Conservation (phyloP, 2,797 vertebrate species). For the Micropoecilia bifurca region DNA sequence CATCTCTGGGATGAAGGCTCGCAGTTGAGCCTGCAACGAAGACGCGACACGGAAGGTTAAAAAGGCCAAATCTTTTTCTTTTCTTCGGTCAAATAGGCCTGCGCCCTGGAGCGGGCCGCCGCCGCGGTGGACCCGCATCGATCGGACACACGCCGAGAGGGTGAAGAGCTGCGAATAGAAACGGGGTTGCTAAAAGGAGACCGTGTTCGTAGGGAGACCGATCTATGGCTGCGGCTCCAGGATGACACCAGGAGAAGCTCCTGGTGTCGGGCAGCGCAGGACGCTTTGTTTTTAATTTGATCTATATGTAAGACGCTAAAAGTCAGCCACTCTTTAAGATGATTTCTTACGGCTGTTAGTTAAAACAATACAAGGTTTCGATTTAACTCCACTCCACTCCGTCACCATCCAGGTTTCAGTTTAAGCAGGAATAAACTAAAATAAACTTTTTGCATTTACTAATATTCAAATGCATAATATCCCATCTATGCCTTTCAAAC, state of each 20-base stretch:
- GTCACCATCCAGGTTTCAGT: not conserved
- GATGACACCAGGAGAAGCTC: conserved; percentile 45
- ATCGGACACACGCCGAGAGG: conserved; percentile 61
- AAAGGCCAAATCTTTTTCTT: conserved; percentile 11
- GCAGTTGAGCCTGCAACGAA: conserved; percentile 89
- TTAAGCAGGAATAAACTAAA: not conserved
- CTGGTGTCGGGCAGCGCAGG: conserved; percentile 25
- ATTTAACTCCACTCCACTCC: not conserved
- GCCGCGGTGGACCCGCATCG: conserved; percentile 56
- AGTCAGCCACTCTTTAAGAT: not conserved
- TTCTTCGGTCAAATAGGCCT: not conserved
- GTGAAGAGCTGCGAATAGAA: conserved; percentile 68
- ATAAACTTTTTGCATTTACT: not conserved
- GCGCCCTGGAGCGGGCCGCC: conserved; percentile 60
- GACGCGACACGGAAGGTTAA: not conserved
- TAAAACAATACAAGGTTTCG: too few species aligned
- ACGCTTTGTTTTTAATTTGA: not conserved
- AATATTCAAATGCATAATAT: not conserved
- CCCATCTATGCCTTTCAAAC: conserved; percentile 31
- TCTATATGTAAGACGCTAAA: not conserved
- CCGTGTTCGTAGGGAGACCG: conserved; percentile 64
- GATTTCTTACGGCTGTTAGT: not conserved
- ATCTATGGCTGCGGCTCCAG: conserved; percentile 76
- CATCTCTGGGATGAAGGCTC: conserved; percentile 99
- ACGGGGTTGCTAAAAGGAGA: conserved; percentile 63